These are phyloP conservation scores for Bradysia coprophila DNA, from an alignment of 1,140 invertebrate species.

Conservation along the genomic window DNA sequence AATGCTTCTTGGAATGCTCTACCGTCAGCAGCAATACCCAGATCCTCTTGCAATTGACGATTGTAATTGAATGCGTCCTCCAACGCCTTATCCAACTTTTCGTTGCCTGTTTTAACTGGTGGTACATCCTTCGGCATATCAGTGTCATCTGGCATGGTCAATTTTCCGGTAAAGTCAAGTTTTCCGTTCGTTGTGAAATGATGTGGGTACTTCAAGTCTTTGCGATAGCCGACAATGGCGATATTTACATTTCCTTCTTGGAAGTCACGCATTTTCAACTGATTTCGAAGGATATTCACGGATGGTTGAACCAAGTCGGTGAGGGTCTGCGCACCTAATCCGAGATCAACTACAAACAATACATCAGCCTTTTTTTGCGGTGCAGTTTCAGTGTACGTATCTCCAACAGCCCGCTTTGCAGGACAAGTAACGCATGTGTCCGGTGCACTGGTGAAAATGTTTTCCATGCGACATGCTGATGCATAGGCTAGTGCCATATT, in stretches of 20 bases:
- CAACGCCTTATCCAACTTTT: constrained; percentile 13
- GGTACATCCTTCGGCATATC: constrained; percentile 12
- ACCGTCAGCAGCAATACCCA: constrained; percentile 14
- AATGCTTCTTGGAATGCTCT: constrained; percentile 32
- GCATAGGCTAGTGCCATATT: constrained; percentile 37
- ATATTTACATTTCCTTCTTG: constrained; percentile 36
- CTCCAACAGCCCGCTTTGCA: constrained; percentile 31
- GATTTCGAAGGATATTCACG: constrained; percentile 20
- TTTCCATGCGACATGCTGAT: constrained; percentile 28
- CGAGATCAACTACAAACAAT: constrained; percentile 46
- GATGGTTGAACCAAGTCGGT: constrained; percentile 22
- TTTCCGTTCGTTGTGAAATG: constrained; percentile 31
- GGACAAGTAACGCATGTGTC: constrained; percentile 38
- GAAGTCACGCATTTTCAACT: constrained; percentile 28
- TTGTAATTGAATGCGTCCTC: constrained; percentile 9
- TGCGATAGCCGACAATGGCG: constrained; percentile 34
- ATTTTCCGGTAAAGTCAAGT: constrained; percentile 31
- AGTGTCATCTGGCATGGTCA: constrained; percentile 28
- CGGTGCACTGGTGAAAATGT: constrained; percentile 33
- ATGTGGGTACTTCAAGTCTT: constrained; percentile 28
- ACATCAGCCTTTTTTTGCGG: constrained; percentile 54
- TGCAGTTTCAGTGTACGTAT: constrained; percentile 40
- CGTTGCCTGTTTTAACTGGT: constrained; percentile 1
- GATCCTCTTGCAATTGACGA: constrained; percentile 2
- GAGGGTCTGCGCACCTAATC: constrained; percentile 19